Percentiles rank a stretch among this genome's conserved stretches.
Conservation (phyloP, 2,113 vertebrate species). For the Entomyzon cyanotis region DNA sequence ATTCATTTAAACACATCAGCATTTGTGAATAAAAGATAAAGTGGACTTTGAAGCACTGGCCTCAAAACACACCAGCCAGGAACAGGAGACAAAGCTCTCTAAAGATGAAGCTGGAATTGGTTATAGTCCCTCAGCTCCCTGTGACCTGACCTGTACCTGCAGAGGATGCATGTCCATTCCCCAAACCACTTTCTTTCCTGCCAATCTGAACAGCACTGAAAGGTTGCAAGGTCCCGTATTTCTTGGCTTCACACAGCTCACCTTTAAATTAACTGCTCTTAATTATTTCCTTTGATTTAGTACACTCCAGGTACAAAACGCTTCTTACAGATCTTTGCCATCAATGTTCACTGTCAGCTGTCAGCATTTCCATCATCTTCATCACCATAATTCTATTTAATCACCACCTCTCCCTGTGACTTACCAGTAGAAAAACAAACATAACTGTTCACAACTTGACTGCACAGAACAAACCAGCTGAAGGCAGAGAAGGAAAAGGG, state of each 20-base stretch:
- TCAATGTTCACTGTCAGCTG: neutral
- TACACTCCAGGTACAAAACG: neutral
- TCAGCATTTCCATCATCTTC: neutral
- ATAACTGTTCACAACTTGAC: neutral
- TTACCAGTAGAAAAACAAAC: neutral
- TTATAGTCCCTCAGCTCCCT: neutral
- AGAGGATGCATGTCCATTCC: neutral
- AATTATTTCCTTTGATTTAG: neutral
- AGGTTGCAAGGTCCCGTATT: neutral
- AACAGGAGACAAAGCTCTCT: neutral
- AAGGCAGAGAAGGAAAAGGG: neutral
- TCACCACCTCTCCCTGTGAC: neutral
- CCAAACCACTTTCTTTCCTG: neutral
- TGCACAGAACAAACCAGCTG: neutral
- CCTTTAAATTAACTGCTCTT: neutral
- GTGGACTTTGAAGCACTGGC: conserved; percentile 42
- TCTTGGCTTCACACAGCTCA: neutral
- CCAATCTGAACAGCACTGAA: neutral
- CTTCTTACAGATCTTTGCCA: neutral
- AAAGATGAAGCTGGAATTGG: neutral
- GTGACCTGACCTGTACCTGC: neutral
- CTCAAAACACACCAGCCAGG: neutral
- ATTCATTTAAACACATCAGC: conserved; percentile 62
- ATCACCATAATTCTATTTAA: neutral
- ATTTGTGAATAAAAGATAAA: conserved; percentile 59